Base-by-base conservation (phyloP, 2,888 invertebrate genomes). In the Rhopalosiphum nymphaeae region DNA sequence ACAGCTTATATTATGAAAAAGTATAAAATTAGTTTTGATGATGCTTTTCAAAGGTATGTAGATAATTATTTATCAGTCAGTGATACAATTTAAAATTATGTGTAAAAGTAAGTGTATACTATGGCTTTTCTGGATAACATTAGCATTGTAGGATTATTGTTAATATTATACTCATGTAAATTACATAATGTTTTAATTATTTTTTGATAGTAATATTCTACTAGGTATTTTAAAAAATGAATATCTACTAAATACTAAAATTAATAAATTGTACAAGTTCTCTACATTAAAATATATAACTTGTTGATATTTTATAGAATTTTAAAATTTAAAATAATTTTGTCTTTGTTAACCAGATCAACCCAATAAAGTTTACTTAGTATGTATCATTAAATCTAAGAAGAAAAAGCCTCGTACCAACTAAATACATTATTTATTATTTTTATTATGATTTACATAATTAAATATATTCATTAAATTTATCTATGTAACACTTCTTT, bases 1-100 rank as follows among this genome's bases (percentile, higher is more conserved):
- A 97, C 98, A 94, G 98, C 98, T 0, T 98, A 97, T 96, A 96
- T 98, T 26, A 99, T 99, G 99, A 97, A 98, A 95, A 98, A 98
- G 95, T 97, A 98, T 95, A 96, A 97, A n/a, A 96, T 98, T 87
- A 97, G 97, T 94, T 98, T 97, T 95, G 96, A 97, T 67, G 97
- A 97, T 91, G 98, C 98, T 0, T 97, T 97, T 95, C 97, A 97
- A 87, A 95, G 96, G 95, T 96, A 95, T 95, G 95, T 94, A 57
- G 21, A 42, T 61, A n/a, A n/a, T 85, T 87, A 84, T 36, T 36
- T 78, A 78, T 78, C 3, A 36, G 21, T 7, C 21, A 78, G 21
- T 78, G 21, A 21, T 21, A 36, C 1, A 53, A 53, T 26, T 29
- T 29, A 29, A 29, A 29, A 61, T 61, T 61, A 61, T 61, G 61